phyloP scores from a whole-genome alignment of 1,140 invertebrate genomes.

The Phortica variegata region DNA sequence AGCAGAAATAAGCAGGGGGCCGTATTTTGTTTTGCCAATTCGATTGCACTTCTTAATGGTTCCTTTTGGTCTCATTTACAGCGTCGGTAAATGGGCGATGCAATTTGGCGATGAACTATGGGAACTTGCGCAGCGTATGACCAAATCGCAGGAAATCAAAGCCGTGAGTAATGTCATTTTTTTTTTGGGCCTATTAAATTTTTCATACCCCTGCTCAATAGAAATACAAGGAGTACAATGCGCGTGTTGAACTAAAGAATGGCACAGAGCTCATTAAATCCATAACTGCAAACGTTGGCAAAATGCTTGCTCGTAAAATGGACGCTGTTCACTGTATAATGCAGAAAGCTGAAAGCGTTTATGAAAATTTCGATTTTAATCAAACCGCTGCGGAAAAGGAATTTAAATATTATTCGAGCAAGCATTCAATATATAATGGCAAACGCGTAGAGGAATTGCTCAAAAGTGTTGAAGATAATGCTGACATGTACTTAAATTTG shows the following conservation, averaged over 20 bases:
- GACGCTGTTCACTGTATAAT: conserved; percentile 78
- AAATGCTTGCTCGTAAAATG: conserved; percentile 79
- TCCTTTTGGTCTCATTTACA: conserved; percentile 29
- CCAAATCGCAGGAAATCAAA: conserved; percentile 64
- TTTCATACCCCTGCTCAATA: conserved; percentile 51
- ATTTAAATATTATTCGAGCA: conserved; percentile 70
- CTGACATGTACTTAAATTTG: conserved; percentile 59
- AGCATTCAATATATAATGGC: conserved; percentile 62
- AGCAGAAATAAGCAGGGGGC: not conserved
- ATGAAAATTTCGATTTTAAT: conserved; percentile 63
- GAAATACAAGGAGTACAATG: conserved; percentile 75
- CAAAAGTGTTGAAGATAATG: conserved; percentile 8
- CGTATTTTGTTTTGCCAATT: not conserved
- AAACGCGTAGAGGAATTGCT: conserved; percentile 31
- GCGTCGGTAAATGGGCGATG: conserved; percentile 64
- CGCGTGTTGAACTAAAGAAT: conserved; percentile 72
- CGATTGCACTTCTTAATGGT: not conserved
- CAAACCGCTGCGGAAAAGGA: conserved; percentile 42
- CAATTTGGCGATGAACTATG: conserved; percentile 65
- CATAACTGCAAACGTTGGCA: conserved; percentile 72
- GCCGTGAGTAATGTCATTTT: conserved; percentile 47
- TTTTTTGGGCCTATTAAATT: not conserved
- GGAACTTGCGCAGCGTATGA: conserved; percentile 63
- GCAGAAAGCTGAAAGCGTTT: conserved; percentile 65
- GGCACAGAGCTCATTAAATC: conserved; percentile 71